Conservation (phyloP, 2,113 vertebrate genomes). For the Tupaia chinensis region DNA sequence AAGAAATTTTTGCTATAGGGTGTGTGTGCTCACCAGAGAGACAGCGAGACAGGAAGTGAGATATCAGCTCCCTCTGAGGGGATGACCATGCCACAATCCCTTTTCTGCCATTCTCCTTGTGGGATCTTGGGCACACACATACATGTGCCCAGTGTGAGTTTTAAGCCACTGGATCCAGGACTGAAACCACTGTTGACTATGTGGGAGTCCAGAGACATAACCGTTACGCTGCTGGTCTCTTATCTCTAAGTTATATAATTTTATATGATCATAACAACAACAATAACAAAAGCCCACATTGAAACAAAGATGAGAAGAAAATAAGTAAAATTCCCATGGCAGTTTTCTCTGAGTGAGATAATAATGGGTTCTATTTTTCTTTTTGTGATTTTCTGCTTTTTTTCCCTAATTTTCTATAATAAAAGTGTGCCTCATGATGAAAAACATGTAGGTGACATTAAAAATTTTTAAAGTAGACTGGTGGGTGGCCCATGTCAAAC, state of each 20-base stretch:
- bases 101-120: too few species aligned
- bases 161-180: too few species aligned
- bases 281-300: not conserved
- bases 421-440: not conserved
- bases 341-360: not conserved
- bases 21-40: too few species aligned
- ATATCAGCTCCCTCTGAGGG: too few species aligned
- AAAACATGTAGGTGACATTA: conserved; percentile 7
- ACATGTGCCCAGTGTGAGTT: too few species aligned
- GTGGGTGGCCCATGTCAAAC: not conserved
- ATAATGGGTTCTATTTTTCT: not conserved
- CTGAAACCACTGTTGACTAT: too few species aligned
- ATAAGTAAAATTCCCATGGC: not conserved
- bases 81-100: too few species aligned
- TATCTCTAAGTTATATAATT: not conserved
- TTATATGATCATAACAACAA: not conserved
- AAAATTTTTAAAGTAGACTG: not conserved
- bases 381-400: not conserved
- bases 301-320: conserved; percentile 46
- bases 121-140: too few species aligned
- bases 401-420: not conserved
- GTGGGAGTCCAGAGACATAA: too few species aligned
- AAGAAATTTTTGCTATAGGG: too few species aligned
- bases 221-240: too few species aligned
- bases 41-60: too few species aligned